Conservation (phyloP, 2,888 invertebrate genomes). For the Dinocampus coccinellae region DNA sequence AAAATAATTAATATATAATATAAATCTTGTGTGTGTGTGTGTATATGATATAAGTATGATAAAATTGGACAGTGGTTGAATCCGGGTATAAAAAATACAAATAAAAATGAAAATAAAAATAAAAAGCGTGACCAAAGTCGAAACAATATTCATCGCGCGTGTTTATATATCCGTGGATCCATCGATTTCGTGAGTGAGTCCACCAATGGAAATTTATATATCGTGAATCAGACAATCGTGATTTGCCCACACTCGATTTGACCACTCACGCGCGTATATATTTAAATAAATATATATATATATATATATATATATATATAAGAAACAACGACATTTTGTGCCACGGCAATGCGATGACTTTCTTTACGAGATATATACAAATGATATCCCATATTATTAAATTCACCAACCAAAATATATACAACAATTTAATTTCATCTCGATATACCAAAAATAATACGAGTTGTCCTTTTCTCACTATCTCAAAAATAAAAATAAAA, state of each 20-base stretch:
- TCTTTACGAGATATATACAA: background rate
- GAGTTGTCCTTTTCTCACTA: no score
- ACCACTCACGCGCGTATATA: background rate
- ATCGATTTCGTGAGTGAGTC: constrained; percentile 26
- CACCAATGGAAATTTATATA: background rate
- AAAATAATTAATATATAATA: no score
- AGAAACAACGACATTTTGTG: background rate
- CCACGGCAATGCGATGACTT: background rate
- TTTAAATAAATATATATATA: no score
- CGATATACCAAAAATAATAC: background rate
- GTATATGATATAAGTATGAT: no score
- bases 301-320: background rate
- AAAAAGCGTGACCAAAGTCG: constrained; percentile 24
- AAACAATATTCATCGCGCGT: background rate
- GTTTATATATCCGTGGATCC: constrained; percentile 14
- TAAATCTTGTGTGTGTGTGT: no score
- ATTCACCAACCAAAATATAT: background rate
- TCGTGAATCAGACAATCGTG: constrained; percentile 25
- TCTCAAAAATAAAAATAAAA: no score
- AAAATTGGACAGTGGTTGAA: no score
- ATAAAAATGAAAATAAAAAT: background rate
- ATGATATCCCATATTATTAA: background rate
- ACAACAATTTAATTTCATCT: background rate
- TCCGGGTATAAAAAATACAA: background rate
- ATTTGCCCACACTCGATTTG: background rate